These are phyloP conservation scores for Neoascia interrupta DNA, from an alignment of 2,888 invertebrate species.

Conservation along the genomic window DNA sequence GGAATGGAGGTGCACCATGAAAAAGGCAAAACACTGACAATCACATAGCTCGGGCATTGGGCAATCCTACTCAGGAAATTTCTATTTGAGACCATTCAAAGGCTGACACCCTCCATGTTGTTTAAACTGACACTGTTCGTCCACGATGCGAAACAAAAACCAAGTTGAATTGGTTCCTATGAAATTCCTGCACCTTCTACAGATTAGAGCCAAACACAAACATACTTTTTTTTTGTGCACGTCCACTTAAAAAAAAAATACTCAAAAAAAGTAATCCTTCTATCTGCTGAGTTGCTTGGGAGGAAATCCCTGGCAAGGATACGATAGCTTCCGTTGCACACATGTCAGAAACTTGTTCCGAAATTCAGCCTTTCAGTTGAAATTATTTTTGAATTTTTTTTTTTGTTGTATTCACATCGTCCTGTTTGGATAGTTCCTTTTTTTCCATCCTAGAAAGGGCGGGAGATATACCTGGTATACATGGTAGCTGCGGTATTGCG, in stretches of 20 bases:
- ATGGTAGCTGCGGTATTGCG: no score
- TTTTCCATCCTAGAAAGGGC: no score
- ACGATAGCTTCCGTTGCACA: conserved; percentile 37
- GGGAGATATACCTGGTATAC: no score
- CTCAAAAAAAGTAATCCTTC: neutral
- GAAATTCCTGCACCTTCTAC: neutral
- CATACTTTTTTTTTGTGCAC: no score
- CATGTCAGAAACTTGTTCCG: conserved; percentile 49
- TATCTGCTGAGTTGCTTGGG: no score
- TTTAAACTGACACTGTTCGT: conserved; percentile 17
- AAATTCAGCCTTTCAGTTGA: conserved; percentile 33
- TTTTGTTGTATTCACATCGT: neutral
- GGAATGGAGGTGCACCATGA: neutral
- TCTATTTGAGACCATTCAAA: conserved; percentile 11
- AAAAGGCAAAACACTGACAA: neutral
- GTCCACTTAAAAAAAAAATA: conserved; percentile 6
- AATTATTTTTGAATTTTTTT: conserved; percentile 35
- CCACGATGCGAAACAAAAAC: conserved; percentile 9
- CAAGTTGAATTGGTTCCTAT: conserved; percentile 11
- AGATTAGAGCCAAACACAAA: neutral
- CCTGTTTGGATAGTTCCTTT: no score
- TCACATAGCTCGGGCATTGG: conserved; percentile 3
- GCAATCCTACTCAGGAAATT: conserved; percentile 5
- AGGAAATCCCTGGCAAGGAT: conserved; percentile 55
- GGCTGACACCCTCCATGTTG: conserved; percentile 13